Conservation (phyloP, 2,113 vertebrate genomes). For the Cepphus grylle region DNA sequence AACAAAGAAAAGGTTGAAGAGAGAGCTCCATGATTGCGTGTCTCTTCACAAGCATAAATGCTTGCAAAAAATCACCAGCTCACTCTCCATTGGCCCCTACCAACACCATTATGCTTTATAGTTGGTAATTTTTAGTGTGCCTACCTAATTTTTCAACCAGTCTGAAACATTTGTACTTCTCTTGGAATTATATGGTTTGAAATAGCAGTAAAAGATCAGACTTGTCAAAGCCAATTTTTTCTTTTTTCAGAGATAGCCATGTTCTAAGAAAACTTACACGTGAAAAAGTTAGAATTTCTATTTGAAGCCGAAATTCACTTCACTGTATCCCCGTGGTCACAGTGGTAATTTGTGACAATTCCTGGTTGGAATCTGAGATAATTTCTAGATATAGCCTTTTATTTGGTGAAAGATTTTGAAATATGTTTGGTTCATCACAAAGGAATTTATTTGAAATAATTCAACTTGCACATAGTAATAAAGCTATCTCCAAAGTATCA, state of each 20-base stretch:
- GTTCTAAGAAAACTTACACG: background rate
- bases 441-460: background rate
- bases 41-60: background rate
- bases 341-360: background rate
- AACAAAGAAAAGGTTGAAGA: background rate
- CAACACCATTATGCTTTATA: background rate
- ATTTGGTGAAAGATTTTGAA: background rate
- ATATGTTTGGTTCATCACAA: background rate
- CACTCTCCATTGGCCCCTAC: accelerated
- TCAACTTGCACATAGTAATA: background rate
- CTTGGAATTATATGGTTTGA: background rate
- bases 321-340: background rate
- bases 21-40: background rate
- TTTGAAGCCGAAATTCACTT: background rate
- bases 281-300: background rate
- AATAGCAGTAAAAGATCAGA: background rate
- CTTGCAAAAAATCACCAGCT: background rate
- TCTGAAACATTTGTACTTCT: background rate
- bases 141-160: background rate
- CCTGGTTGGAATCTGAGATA: background rate
- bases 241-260: background rate
- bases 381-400: background rate
- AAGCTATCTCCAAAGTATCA: background rate
- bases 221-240: background rate
- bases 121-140: background rate